These are phyloP conservation scores for Arge pagana DNA, from an alignment of 2,888 invertebrate genomes.

Conservation along the genomic window DNA sequence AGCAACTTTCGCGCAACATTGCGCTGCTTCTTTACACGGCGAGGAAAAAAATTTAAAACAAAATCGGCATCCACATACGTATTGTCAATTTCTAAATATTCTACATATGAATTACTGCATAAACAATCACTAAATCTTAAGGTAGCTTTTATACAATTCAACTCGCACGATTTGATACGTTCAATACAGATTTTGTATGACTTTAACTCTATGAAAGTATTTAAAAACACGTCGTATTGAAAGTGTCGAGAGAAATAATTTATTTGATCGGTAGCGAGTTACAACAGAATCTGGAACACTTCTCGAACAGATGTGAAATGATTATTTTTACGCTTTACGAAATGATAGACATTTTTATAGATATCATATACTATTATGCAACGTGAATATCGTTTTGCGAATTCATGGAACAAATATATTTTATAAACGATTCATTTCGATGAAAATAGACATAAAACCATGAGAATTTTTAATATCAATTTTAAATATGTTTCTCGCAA, in stretches of 20 bases:
- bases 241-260: no score
- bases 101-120: slow-evolving; percentile 37
- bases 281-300: background rate
- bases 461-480: no score
- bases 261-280: no score
- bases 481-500: no score
- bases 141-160: slow-evolving; percentile 45
- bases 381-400: background rate
- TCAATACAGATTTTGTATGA: background rate
- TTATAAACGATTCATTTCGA: slow-evolving; percentile 9
- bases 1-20: background rate
- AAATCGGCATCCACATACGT: background rate
- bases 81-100: slow-evolving; percentile 47
- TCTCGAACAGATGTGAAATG: background rate
- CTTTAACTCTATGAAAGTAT: background rate
- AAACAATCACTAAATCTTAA: slow-evolving; percentile 50
- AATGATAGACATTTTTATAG: background rate
- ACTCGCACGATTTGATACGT: slow-evolving; percentile 7
- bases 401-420: slow-evolving; percentile 6
- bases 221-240: no score
- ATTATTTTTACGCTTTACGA: background rate
- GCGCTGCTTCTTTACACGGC: slow-evolving; percentile 8
- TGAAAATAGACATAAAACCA: no score
- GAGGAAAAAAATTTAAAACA: background rate
- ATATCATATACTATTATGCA: slow-evolving; percentile 5